phyloP scores from a whole-genome alignment of 2,888 invertebrate species.

The Ellobium chinense region DNA sequence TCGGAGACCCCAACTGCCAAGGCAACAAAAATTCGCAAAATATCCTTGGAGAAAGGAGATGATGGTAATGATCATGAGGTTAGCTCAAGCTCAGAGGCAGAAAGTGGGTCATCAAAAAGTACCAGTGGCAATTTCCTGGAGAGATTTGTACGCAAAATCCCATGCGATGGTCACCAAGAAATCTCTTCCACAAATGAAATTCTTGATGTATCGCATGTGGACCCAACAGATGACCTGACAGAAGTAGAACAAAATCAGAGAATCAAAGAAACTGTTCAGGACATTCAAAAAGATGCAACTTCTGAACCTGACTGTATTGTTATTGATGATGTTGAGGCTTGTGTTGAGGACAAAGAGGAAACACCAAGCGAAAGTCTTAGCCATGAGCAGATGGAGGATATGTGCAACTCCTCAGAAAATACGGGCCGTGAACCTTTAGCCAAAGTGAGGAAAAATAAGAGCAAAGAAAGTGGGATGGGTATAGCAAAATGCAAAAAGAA shows the following conservation, averaged over 20 bases:
- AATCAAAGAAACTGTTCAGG: too few species aligned
- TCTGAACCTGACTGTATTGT: not conserved
- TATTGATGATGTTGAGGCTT: slow-evolving; percentile 26
- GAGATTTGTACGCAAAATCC: slow-evolving; percentile 57
- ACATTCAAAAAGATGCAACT: not conserved
- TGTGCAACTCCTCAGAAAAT: slow-evolving; percentile 18
- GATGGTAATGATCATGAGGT: slow-evolving; percentile 68
- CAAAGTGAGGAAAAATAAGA: too few species aligned
- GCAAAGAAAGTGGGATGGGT: too few species aligned
- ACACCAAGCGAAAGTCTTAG: not conserved
- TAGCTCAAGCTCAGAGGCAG: slow-evolving; percentile 73
- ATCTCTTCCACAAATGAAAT: slow-evolving; percentile 68
- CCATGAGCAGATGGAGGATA: slow-evolving; percentile 1
- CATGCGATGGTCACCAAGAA: slow-evolving; percentile 54
- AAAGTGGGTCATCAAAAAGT: slow-evolving; percentile 41
- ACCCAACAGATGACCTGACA: not conserved
- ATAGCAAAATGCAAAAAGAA: too few species aligned
- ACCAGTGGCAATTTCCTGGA: slow-evolving; percentile 54
- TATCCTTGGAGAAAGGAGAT: slow-evolving; percentile 16
- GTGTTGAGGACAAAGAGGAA: slow-evolving; percentile 22
- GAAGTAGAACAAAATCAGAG: too few species aligned
- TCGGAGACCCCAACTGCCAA: slow-evolving; percentile 51
- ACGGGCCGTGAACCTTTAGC: too few species aligned
- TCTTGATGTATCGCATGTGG: slow-evolving; percentile 60
- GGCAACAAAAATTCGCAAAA: slow-evolving; percentile 52